Base-by-base conservation (phyloP, 2,888 invertebrate genomes). In the Torymus texanus region DNA sequence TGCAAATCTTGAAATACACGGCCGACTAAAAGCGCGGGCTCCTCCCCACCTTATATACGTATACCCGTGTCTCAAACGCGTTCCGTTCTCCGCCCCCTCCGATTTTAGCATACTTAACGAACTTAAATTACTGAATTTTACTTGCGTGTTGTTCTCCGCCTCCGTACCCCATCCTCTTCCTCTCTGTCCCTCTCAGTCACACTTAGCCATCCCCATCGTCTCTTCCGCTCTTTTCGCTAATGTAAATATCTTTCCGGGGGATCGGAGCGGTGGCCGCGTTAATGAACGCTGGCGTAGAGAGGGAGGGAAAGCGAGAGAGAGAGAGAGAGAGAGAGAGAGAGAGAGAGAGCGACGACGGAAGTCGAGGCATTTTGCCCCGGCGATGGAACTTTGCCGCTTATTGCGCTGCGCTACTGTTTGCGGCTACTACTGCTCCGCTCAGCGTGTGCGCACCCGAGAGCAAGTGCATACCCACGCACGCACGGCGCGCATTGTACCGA, bases 91-190 rank as follows among this genome's bases (percentile, higher is more conserved):
- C 11, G 65, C 51, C n/a, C 59, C 24, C 41, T 62, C 29, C 50
- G 67, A 71, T 76, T 80, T 80, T 80, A 76, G 75, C 80, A 80
- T 76, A 76, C 76, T 76, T 80, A 76, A 80, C 72, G 76, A 80
- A 80, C 67, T 76, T 80, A 76, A 80, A 80, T 80, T 67, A 68
- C 63, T 53, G 51, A 65, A 75, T 70, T 78, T 70, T 41, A 62
- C 74, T 74, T 61, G 74, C 13, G 61, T 75, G 78, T 79, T 65
- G 65, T 75, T 53, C 59, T 12, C 67, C n/a, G 2, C 41, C 5
- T 18, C n/a, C 56, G 10, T 11, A 21, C 21, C 21, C 21, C 21
- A 21, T 21, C n/a, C 51, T n/a, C 51, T 2, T 41, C 21, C n/a
- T 2, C 51, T 51, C 63, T 29, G 14, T 8, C 61, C 51, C 11